Percentiles rank a stretch among this genome's conserved stretches.
Conservation (phyloP, 2,888 invertebrate species). For the Idaea biselata region DNA sequence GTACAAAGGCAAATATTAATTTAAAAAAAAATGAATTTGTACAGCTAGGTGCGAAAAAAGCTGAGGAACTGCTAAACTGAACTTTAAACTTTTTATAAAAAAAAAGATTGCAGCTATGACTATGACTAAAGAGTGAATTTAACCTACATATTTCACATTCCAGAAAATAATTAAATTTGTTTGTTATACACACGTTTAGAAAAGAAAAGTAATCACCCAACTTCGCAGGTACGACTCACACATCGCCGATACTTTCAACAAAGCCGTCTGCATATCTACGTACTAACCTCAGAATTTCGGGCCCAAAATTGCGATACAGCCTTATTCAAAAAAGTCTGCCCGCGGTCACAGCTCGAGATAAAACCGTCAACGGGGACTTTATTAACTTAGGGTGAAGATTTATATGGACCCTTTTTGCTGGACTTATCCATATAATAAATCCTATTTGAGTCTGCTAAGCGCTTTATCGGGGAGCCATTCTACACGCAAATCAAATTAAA, state of each 20-base stretch:
- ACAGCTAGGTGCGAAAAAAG: too few species aligned
- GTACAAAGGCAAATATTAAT: too few species aligned
- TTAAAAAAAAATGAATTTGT: too few species aligned
- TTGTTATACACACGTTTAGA: neutral
- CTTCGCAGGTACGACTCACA: constrained; percentile 6
- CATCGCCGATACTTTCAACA: neutral
- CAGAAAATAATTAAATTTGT: too few species aligned
- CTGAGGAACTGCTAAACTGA: too few species aligned
- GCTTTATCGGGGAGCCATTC: constrained; percentile 63
- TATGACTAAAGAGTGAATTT: too few species aligned
- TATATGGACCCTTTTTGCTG: constrained; percentile 67
- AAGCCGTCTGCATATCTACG: constrained; percentile 17
- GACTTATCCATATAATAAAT: constrained; percentile 71
- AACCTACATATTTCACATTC: too few species aligned
- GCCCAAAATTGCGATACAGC: constrained; percentile 39
- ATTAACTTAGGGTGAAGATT: constrained; percentile 71
- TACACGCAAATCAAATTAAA: constrained; percentile 73
- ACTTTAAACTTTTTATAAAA: too few species aligned
- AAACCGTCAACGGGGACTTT: constrained; percentile 68
- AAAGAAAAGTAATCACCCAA: neutral
- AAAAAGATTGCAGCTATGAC: too few species aligned
- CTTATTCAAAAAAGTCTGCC: constrained; percentile 55
- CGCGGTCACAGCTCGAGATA: constrained; percentile 59
- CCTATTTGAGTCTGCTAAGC: constrained; percentile 64
- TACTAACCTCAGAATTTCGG: constrained; percentile 1